These are phyloP conservation scores for Papilio xuthus DNA, from an alignment of 1,140 invertebrate species.

Conservation along the genomic window DNA sequence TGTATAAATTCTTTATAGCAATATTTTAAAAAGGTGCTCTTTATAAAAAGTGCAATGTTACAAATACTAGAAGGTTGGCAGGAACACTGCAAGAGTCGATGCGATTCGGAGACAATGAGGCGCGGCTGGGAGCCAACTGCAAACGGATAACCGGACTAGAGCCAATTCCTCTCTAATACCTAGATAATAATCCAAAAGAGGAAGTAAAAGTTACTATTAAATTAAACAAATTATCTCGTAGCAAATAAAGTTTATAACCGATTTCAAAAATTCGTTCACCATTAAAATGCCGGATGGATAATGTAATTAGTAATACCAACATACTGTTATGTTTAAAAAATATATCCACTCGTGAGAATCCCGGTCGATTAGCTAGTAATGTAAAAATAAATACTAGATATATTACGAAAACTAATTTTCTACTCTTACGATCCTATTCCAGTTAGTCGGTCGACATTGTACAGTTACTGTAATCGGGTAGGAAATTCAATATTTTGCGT, in stretches of 20 bases:
- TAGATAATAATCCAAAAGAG: not conserved
- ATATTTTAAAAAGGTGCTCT: not conserved
- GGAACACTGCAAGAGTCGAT: not conserved
- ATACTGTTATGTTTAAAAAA: too few relatives aligned
- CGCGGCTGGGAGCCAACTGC: conserved; percentile 13
- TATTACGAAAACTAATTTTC: too few relatives aligned
- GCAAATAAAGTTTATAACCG: too few relatives aligned
- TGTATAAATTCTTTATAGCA: too few relatives aligned
- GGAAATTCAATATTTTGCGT: conserved; percentile 18
- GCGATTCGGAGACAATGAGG: not conserved
- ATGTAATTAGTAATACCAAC: too few relatives aligned
- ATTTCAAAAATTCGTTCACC: too few relatives aligned
- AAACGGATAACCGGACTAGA: not conserved
- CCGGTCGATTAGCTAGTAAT: too few relatives aligned
- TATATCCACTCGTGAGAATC: too few relatives aligned
- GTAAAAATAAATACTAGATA: too few relatives aligned
- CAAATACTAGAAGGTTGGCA: not conserved
- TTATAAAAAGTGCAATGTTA: not conserved
- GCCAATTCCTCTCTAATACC: conserved; percentile 2
- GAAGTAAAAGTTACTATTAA: not conserved
- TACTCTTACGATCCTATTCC: not conserved
- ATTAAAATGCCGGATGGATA: too few relatives aligned
- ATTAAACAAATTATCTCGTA: too few relatives aligned
- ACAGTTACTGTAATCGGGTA: not conserved
- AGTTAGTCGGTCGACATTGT: not conserved